Conservation (phyloP, 2,888 invertebrate species). For the Lysandra coridon region DNA sequence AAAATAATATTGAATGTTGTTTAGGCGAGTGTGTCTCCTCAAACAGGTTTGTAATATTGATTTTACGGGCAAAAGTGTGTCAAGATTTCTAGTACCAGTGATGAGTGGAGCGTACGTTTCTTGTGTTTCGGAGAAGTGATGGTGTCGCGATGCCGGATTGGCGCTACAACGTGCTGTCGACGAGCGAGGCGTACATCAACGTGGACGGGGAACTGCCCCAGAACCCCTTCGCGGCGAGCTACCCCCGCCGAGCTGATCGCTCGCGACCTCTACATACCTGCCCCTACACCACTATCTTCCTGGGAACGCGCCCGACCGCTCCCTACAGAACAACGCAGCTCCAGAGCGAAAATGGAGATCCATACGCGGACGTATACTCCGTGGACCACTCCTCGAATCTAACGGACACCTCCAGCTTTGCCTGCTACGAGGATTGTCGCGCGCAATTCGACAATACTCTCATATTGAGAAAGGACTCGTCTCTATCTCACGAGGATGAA, state of each 20-base stretch:
- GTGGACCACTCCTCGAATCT: slow-evolving; percentile 74
- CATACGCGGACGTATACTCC: slow-evolving; percentile 69
- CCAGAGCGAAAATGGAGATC: slow-evolving; percentile 68
- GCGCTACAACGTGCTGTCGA: slow-evolving; percentile 79
- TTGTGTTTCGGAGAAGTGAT: slow-evolving; percentile 59
- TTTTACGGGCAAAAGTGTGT: slow-evolving; percentile 52
- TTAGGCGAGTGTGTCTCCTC: slow-evolving; percentile 61
- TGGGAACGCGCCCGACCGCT: slow-evolving; percentile 60
- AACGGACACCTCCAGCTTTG: slow-evolving; percentile 75
- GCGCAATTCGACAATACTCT: slow-evolving; percentile 58
- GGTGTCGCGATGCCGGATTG: slow-evolving; percentile 77
- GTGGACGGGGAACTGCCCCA: slow-evolving; percentile 56
- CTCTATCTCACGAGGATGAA: slow-evolving; percentile 50
- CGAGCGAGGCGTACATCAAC: slow-evolving; percentile 75
- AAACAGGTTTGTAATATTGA: slow-evolving; percentile 52
- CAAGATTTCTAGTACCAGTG: slow-evolving; percentile 45
- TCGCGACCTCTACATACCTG: slow-evolving; percentile 71
- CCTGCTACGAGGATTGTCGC: slow-evolving; percentile 72
- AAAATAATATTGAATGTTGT: slow-evolving; percentile 42
- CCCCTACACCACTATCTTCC: slow-evolving; percentile 73
- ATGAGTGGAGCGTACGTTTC: slow-evolving; percentile 48
- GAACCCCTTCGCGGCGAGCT: slow-evolving; percentile 72
- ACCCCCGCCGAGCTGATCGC: slow-evolving; percentile 77
- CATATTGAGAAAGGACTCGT: slow-evolving; percentile 52
- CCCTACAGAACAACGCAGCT: slow-evolving; percentile 59